Percentiles rank a stretch among this genome's conserved stretches.
Evolutionary conservation across 2,797 vertebrate species (phyloP).

Genomic region (Epinephelus malabaricus): DNA sequence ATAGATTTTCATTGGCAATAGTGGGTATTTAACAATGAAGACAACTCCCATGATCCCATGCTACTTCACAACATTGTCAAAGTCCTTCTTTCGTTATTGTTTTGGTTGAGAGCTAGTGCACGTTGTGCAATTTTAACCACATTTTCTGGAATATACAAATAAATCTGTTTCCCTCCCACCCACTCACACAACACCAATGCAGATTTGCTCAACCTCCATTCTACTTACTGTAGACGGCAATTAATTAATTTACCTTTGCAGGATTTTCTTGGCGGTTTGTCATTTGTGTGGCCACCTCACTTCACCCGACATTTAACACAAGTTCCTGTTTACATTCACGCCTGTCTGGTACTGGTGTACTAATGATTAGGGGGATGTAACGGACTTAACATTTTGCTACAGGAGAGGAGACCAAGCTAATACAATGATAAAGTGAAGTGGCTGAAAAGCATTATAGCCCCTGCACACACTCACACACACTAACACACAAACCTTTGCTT

Average conservation of each 20-base stretch:
- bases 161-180: background rate
- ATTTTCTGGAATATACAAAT: background rate
- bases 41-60: no score
- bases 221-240: background rate
- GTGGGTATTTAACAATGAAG: no score
- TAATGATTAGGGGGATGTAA: background rate
- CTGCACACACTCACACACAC: background rate
- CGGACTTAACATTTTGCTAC: background rate
- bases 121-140: no score
- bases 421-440: background rate
- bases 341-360: background rate
- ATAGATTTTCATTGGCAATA: no score
- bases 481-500: background rate
- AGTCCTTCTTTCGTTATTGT: no score
- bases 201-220: constrained; percentile 1
- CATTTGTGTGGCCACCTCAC: background rate
- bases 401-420: background rate
- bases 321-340: background rate
- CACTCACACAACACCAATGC: background rate
- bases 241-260: background rate
- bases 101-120: no score
- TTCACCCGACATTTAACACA: background rate
- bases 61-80: no score
- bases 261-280: background rate
- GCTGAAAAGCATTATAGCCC: background rate